Base-by-base conservation (phyloP, 2,888 invertebrate genomes). In the Aricia artaxerxes region DNA sequence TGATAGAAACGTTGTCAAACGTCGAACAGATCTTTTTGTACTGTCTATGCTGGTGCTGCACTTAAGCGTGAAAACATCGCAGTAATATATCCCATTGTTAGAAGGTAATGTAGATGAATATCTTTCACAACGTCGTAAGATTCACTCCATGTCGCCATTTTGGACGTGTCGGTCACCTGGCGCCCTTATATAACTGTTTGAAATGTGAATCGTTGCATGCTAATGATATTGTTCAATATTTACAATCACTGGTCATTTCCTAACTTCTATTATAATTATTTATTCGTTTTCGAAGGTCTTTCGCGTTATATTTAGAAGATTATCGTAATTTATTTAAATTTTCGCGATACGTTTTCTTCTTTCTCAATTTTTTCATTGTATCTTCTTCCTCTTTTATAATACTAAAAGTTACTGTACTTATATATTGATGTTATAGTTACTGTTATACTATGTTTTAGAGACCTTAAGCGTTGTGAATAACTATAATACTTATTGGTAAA, bases 201-300 rank as follows among this genome's bases (percentile, higher is more conserved):
- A 24, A 64, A 64, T 64, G 64, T 64, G 24, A 31, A 64, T 64
- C 24, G 24, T 61, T 61, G 61, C n/a, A 61, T 24, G n/a, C 61
- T 61, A 61, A 61, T 61, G 61, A 61, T 61, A 61, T 24, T 61
- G n/a, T 60, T 13, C 60, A n/a, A 61, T 31, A 64, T 64, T 31
- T 64, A 31, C 9, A 24, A 24, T 64, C 24, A 31, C 31, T 24
- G 2, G n/a, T 5, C n/a, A 11, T 31, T 64, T 31, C 64, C 64
- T 31, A 64, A 64, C 11, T 61, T 64, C 64, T 31, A 11, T 64
- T 9, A 64, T 64, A 1, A 31, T 64, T 11, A 31, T 11, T 1
- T n/a, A n/a, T 60, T 60, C 16, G 60, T n/a, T 2, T 31, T 64
- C 64, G 31, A 64, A 64, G 31, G 31, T 64, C 31, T 69, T 35